Evolutionary conservation across 2,113 vertebrate species (phyloP), one percentile per base, ranked within the genome.

Genomic region (Podiceps cristatus): DNA sequence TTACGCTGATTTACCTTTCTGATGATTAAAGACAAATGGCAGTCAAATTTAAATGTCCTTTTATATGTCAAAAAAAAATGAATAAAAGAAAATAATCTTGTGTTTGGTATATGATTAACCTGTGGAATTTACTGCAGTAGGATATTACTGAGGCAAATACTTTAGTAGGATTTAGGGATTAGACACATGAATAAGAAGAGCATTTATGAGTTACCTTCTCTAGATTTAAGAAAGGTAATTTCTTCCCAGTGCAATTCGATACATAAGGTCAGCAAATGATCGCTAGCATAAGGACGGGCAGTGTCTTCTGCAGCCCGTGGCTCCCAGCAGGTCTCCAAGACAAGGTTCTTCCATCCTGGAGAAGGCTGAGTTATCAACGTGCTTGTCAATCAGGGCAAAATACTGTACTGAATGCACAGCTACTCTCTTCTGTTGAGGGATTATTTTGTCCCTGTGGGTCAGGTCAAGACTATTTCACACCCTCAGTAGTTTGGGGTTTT

Each of bases 91-190:
- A 97, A 96, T 52, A 92, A 94, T 96, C 95, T 95, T 45, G 77
- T 80, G 84, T 88, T 94, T 56, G 79, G 95, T 98, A 47, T 97
- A 97, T 98, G 92, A 97, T 97, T 97, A 97, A 98, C 97, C 82
- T 66, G 25, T 95, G 97, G 97, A 97, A 98, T 97, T 97, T 98
- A 97, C 96, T 98, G 96, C 96, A 92, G 86, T 27, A 75, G 76
- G 94, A 96, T 92, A 91, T 96, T 92, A 96, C 96, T 75, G 93
- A 94, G 64, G 68, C 96, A 97, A 94, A 92, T 89, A 71, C 44
- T 96, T 98, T 94, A 86, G 95, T 90, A 97, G 95, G 95, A 96
- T 96, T 97, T 97, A 94, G 73, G 93, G 90, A 96, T 97, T 97
- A 97, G 78, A 79, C 91, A 81, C 64, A 94, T 91, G 95, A 96